These are phyloP conservation scores for Papilio demoleus DNA, from an alignment of 2,888 invertebrate species.

Conservation along the genomic window DNA sequence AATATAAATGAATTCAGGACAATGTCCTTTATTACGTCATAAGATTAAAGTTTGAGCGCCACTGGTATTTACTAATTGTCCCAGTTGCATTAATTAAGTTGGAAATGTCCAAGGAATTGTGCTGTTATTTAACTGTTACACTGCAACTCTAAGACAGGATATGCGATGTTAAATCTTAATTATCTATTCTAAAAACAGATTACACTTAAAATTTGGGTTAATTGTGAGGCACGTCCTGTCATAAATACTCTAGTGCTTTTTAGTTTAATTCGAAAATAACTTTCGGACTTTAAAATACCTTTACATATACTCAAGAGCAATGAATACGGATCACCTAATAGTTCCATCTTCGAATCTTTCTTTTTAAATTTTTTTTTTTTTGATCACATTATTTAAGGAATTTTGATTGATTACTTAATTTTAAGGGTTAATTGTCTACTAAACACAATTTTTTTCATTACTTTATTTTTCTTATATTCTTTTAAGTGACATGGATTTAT, in stretches of 20 bases:
- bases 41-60: conserved; percentile 7
- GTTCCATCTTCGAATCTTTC: no score
- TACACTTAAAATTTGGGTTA: neutral
- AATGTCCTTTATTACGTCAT: conserved; percentile 1
- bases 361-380: no score
- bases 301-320: neutral
- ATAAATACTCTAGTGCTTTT: neutral
- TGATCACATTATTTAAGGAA: no score
- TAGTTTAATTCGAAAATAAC: neutral
- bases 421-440: no score
- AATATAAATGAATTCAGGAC: neutral
- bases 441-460: no score
- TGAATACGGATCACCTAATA: no score
- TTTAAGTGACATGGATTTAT: no score
- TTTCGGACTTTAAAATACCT: neutral
- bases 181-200: neutral
- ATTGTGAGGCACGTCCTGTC: conserved; percentile 8
- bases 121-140: neutral
- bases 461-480: no score
- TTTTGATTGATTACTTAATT: no score
- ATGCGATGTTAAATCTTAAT: conserved; percentile 13
- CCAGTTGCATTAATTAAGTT: conserved; percentile 35
- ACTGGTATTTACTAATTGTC: conserved; percentile 24
- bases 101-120: conserved; percentile 28
- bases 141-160: conserved; percentile 7